phyloP scores from a whole-genome alignment of 2,888 invertebrate species.

The Agrotis clavis region DNA sequence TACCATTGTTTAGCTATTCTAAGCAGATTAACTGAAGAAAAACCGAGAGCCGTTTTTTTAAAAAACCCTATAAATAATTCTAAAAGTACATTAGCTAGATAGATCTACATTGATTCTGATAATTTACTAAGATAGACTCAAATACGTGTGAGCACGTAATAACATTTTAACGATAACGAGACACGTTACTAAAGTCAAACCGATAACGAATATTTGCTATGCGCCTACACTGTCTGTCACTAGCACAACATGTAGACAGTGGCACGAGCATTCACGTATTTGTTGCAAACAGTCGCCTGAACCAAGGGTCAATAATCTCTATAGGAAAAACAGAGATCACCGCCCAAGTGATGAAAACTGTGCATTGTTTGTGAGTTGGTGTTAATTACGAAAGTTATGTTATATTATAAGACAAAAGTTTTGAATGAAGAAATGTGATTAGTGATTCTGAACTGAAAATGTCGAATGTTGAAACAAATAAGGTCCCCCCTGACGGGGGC shows the following conservation, averaged over 20 bases:
- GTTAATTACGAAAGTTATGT: conserved; percentile 51
- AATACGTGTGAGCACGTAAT: conserved; percentile 65
- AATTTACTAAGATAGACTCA: conserved; percentile 54
- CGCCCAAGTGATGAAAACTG: conserved; percentile 61
- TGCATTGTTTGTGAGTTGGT: conserved; percentile 56
- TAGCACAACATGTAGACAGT: conserved; percentile 54
- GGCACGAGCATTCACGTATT: conserved; percentile 58
- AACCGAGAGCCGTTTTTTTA: not conserved
- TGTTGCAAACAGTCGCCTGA: conserved; percentile 38
- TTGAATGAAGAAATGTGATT: conserved; percentile 68
- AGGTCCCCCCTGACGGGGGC: conserved; percentile 92
- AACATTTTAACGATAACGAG: conserved; percentile 79
- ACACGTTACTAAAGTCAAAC: conserved; percentile 75
- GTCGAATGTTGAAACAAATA: conserved; percentile 76
- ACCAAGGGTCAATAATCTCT: conserved; percentile 62
- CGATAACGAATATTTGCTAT: conserved; percentile 77
- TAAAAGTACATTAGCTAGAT: conserved; percentile 20
- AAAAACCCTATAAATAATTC: not conserved
- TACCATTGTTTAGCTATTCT: not conserved
- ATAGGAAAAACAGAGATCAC: conserved; percentile 28
- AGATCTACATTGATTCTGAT: conserved; percentile 51
- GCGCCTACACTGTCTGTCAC: conserved; percentile 55
- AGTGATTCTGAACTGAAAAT: conserved; percentile 69
- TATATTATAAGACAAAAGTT: conserved; percentile 41
- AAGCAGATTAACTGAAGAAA: not conserved